Evolutionary conservation across 2,797 vertebrate species (phyloP), one percentile per base, ranked within the genome.

Genomic region (Muscicapa striata): DNA sequence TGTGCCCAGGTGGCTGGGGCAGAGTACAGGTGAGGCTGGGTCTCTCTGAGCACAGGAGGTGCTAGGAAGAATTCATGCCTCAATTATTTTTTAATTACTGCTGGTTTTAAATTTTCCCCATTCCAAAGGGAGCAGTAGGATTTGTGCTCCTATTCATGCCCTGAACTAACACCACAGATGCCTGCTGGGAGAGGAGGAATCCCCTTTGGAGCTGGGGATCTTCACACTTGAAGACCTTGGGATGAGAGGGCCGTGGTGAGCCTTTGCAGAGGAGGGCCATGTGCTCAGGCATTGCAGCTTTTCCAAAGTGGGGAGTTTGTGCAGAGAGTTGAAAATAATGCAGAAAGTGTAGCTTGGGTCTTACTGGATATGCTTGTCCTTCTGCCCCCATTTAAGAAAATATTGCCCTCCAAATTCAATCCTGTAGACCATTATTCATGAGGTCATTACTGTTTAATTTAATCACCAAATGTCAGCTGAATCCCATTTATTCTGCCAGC

Each of bases 381-480:
- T 75, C 74, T 93, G 88, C 76, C 58, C 68, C 22, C 73, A 46
- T 78, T 87, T 90, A 69, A 68, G 64, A 87, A 94, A 93, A 90
- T 81, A 80, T 84, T 84, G 59, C 72, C 70, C 94, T 94, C 88
- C 73, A 86, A 78, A 95, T 81, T 73, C 54, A 74, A 58, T 92
- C 79, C 89, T 75, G 49, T 86, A 74, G 57, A 52, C 80, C 83
- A 80, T 97, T 96, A 96, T 95, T 97, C 94, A 93, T 54, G 34
- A 96, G 97, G 97, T 98, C 95, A 93, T 98, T 97, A 97, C 94
- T 74, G 87, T 97, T 97, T 97, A 97, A 97, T 97, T 97, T 97
- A 97, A 98, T 98, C 97, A 96, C 97, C 92, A 94, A 97, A 97
- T 97, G 97, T 97, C 97, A 97, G 96, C 96, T 82, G 82, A 96